These are phyloP conservation scores for Eurystomus glaucurus DNA, from an alignment of 2,797 vertebrate species.

Conservation along the genomic window DNA sequence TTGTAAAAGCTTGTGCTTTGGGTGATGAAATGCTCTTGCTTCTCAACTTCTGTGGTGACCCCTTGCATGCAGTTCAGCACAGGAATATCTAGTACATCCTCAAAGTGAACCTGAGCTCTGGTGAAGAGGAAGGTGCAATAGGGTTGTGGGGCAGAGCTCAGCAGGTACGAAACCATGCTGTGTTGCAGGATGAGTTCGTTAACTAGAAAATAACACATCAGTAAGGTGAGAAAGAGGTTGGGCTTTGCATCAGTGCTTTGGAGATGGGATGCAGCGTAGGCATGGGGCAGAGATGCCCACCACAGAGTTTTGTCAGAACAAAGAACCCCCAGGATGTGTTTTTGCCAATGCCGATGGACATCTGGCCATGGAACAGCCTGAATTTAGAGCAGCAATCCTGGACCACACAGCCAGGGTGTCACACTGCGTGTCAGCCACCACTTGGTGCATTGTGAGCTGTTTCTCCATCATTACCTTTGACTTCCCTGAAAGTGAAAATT, in stretches of 20 bases:
- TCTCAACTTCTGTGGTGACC: neutral
- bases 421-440: accelerated
- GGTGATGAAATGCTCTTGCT: neutral
- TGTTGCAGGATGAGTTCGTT: neutral
- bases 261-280: neutral
- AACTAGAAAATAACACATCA: neutral
- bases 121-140: neutral
- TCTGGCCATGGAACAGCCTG: neutral
- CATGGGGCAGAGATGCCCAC: neutral
- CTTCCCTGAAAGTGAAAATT: conserved; percentile 2
- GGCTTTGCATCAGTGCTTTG: neutral
- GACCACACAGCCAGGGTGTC: accelerated
- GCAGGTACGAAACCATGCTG: neutral
- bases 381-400: neutral
- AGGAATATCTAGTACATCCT: neutral
- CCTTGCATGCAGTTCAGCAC: accelerated
- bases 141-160: neutral
- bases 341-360: neutral
- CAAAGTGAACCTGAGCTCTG: neutral
- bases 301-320: neutral
- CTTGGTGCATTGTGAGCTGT: accelerated
- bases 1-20: neutral
- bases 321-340: neutral
- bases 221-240: neutral
- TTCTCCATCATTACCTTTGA: neutral